These are phyloP conservation scores for Manacus vitellinus DNA, from an alignment of 2,113 vertebrate genomes.

Conservation along the genomic window DNA sequence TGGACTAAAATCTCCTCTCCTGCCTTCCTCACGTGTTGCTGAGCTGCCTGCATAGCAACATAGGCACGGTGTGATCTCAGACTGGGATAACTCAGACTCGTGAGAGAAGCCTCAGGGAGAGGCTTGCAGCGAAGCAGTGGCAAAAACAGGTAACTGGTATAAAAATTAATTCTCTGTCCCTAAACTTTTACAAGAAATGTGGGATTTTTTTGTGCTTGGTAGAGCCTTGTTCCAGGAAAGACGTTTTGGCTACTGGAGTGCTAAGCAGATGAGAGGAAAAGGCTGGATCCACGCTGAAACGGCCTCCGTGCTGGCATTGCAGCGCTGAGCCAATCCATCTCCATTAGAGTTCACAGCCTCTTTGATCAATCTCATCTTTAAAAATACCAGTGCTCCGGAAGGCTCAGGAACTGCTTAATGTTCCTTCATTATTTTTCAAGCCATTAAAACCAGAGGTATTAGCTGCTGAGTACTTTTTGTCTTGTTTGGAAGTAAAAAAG, in stretches of 20 bases:
- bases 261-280: conserved; percentile 6
- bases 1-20: not conserved
- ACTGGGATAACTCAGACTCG: not conserved
- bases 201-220: not conserved
- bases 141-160: not conserved
- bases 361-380: conserved; percentile 66
- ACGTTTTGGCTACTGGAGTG: not conserved
- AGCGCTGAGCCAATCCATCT: conserved; percentile 20
- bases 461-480: conserved; percentile 35
- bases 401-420: conserved; percentile 3
- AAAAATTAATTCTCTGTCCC: not conserved
- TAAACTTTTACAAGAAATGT: not conserved
- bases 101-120: rapidly evolving
- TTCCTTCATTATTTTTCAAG: conserved; percentile 39
- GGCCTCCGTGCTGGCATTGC: conserved; percentile 1
- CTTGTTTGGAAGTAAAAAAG: conserved; percentile 32
- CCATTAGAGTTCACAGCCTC: conserved; percentile 52
- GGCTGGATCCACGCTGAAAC: not conserved
- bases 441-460: conserved; percentile 43
- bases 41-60: not conserved
- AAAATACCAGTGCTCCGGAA: conserved; percentile 29
- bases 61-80: rapidly evolving
- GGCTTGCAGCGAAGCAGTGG: not conserved
- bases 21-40: rapidly evolving
- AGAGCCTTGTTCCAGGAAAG: not conserved